These are phyloP conservation scores for Nemurella pictetii DNA, from an alignment of 2,888 invertebrate genomes.

Conservation along the genomic window DNA sequence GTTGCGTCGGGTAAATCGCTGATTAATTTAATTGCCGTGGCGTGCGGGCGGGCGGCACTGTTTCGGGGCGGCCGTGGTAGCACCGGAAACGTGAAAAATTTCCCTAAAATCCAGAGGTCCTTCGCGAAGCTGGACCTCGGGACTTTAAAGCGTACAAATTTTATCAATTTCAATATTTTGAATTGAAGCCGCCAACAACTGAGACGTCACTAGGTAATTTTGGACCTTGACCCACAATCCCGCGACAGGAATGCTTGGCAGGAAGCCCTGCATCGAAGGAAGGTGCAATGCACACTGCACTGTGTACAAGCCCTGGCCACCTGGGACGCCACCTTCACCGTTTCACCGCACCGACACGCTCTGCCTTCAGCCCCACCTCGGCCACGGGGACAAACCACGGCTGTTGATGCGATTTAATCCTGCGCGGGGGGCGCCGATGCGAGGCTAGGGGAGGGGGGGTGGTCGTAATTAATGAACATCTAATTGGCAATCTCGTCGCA, in stretches of 20 bases:
- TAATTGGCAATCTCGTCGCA: conserved; percentile 38
- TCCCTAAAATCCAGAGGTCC: too few relatives aligned
- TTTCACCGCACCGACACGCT: not conserved
- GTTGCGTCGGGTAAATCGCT: not conserved
- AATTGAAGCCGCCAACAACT: too few relatives aligned
- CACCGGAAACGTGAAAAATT: too few relatives aligned
- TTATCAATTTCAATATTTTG: too few relatives aligned
- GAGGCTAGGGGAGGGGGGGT: conserved; percentile 8
- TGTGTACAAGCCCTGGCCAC: not conserved
- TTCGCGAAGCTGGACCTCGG: too few relatives aligned
- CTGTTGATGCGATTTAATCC: not conserved
- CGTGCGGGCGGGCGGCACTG: not conserved
- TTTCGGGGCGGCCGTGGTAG: not conserved
- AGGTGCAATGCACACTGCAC: too few relatives aligned
- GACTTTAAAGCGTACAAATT: too few relatives aligned
- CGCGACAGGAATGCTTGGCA: too few relatives aligned
- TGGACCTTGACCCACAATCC: too few relatives aligned
- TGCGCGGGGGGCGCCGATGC: not conserved
- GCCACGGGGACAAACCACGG: not conserved
- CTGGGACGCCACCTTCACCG: not conserved
- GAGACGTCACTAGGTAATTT: too few relatives aligned
- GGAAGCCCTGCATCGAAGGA: too few relatives aligned
- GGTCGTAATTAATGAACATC: conserved; percentile 40
- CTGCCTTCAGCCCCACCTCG: not conserved
- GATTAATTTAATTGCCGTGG: conserved; percentile 1